These are phyloP conservation scores for Drosophila carrolli DNA, from an alignment of 1,140 invertebrate species.

Conservation along the genomic window DNA sequence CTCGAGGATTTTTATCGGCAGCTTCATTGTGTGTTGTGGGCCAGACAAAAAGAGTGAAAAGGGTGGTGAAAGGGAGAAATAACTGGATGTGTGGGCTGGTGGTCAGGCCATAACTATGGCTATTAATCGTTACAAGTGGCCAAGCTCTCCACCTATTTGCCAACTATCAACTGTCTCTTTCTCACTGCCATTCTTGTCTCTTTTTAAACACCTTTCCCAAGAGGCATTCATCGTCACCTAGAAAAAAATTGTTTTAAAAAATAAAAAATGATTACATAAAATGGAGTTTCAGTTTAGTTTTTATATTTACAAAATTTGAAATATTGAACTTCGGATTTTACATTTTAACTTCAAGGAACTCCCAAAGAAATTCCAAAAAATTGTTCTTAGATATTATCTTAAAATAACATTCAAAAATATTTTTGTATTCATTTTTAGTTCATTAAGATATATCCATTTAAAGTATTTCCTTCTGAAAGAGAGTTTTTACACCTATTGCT, in stretches of 20 bases:
- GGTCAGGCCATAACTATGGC: conserved; percentile 33
- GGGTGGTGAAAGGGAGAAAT: background rate
- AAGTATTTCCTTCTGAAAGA: too few relatives aligned
- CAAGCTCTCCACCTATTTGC: background rate
- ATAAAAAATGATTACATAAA: too few relatives aligned
- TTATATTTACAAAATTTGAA: too few relatives aligned
- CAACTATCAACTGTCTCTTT: background rate
- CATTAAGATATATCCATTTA: too few relatives aligned
- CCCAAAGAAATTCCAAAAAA: too few relatives aligned
- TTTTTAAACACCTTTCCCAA: background rate
- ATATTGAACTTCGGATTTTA: too few relatives aligned
- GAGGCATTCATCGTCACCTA: background rate
- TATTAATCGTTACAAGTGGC: conserved; percentile 34
- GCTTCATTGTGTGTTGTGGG: conserved; percentile 58
- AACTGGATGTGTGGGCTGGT: background rate
- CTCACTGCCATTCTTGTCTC: background rate
- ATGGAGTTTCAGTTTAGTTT: too few relatives aligned
- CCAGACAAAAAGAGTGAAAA: conserved; percentile 25
- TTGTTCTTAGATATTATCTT: too few relatives aligned
- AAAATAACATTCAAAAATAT: too few relatives aligned
- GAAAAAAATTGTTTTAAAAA: background rate
- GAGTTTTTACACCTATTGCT: too few relatives aligned
- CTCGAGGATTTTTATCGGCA: conserved; percentile 70
- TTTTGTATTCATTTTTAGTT: too few relatives aligned
- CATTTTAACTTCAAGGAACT: too few relatives aligned